Evolutionary conservation across 2,888 invertebrate genomes (phyloP).

Genomic region (Tipula unca): DNA sequence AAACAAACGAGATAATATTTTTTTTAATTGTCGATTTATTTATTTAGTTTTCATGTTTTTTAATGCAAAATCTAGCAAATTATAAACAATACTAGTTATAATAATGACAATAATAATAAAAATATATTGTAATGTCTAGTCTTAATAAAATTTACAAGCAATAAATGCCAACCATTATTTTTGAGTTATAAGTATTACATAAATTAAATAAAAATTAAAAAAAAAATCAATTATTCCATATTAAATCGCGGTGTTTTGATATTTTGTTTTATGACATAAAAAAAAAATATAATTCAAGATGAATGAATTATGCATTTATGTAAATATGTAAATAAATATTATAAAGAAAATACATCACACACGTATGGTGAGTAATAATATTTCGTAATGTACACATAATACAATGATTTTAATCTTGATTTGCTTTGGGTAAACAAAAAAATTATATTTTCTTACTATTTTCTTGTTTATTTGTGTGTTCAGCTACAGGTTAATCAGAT

Average conservation of each 20-base stretch:
- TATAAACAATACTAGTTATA: not conserved
- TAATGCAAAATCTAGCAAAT: not conserved
- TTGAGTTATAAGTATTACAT: not conserved
- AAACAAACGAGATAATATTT: not conserved
- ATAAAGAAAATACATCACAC: not conserved
- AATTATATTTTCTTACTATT: not conserved
- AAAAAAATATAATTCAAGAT: not conserved
- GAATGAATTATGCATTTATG: not conserved
- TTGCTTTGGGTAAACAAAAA: not conserved
- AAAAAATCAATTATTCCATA: not conserved
- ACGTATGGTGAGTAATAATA: not conserved
- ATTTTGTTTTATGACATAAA: not conserved
- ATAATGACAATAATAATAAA: not conserved
- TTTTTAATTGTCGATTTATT: slow-evolving; percentile 3
- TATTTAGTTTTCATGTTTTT: not conserved
- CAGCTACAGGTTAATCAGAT: not conserved
- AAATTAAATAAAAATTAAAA: not conserved
- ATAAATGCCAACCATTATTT: not conserved
- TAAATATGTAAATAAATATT: too few species aligned
- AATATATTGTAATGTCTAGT: not conserved
- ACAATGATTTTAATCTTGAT: not conserved
- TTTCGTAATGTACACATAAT: not conserved
- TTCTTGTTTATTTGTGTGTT: not conserved
- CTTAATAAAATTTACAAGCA: not conserved
- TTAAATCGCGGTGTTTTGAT: not conserved